Evolutionary conservation across 92 coral and sea anemone species (phyloP), one percentile per base, ranked within the genome.

Genomic region (Umimayanthus kanabou): DNA sequence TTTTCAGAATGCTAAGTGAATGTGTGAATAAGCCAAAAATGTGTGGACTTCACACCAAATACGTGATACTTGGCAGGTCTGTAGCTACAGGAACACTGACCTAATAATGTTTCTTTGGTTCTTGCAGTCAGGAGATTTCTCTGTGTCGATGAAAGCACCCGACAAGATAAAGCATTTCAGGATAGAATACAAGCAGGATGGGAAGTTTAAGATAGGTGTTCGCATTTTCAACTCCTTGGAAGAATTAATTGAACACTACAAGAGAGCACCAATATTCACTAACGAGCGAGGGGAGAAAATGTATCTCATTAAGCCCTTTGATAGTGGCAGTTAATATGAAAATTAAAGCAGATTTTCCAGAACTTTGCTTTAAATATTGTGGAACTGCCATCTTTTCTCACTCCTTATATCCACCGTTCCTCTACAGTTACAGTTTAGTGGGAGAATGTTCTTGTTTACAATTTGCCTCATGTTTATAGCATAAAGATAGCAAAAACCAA

Each of bases 91-190:
- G 37, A 33, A 33, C 37, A 33, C 37, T 33, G 37, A 33, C 2
- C 37, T 33, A 33, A 33, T 53, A 3, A 10, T 53, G 11, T 53
- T 53, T 66, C 49, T 6, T 45, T 89, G 73, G 43, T 71, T 81
- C 37, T 87, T 77, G 50, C 85, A 97, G 99, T 91, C 90, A 30
- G 99, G 98, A 50, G 99, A 96, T 72, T 97, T 91, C 92, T 97
- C 99, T 26, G 95, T 95, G 14, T 97, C 99, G 33, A 93, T 97
- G 98, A 97, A 97, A 89, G 99, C 99, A 29, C 99, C 99, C 1
- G 99, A 95, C 89, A 92, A 92, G 64, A 97, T 97, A 83, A 97
- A 97, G 91, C 99, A 97, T 85, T 97, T 97, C 91, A 92, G 98
- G 87, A 93, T 97, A 65, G 89, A 88, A 72, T 89, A 83, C 86